Evolutionary conservation across 2,113 vertebrate species (phyloP).

Genomic region (Vombatus ursinus): DNA sequence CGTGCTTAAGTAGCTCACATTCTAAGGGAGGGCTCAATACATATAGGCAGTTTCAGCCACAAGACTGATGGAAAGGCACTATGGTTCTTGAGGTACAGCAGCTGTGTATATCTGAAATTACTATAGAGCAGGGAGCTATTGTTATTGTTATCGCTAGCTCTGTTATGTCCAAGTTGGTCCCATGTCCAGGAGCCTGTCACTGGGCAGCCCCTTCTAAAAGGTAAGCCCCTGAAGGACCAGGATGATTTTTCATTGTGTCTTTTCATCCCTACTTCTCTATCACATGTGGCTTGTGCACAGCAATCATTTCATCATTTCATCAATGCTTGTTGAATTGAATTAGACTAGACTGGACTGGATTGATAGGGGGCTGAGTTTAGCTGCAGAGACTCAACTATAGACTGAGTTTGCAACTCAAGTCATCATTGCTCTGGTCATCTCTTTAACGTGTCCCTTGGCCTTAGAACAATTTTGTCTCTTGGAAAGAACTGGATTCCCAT

Average conservation of each 20-base stretch:
- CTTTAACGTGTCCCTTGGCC: not conserved
- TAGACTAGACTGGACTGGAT: not conserved
- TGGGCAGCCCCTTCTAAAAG: no score
- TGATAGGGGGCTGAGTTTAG: not conserved
- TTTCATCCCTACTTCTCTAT: not conserved
- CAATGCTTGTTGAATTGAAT: not conserved
- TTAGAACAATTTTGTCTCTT: not conserved
- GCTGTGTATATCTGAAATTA: not conserved
- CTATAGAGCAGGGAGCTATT: not conserved
- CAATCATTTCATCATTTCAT: not conserved
- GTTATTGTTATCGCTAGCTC: not conserved
- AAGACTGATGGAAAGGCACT: no score
- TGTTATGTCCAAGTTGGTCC: not conserved
- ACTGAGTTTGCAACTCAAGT: not conserved
- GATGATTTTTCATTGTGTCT: not conserved
- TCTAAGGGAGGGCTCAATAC: not conserved
- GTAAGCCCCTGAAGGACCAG: no score
- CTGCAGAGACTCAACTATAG: not conserved
- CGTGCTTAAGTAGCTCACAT: no score
- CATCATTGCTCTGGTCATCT: not conserved
- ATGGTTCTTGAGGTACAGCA: not conserved
- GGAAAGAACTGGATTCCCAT: not conserved
- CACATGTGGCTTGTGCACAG: not conserved
- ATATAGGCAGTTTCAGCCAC: not conserved
- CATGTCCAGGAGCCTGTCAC: not conserved